A percentile compares a stretch with the other conserved stretches of the same genome.
These are phyloP conservation scores for Neoseiulus cucumeris DNA, from an alignment of 1,140 invertebrate genomes.

Conservation along the genomic window DNA sequence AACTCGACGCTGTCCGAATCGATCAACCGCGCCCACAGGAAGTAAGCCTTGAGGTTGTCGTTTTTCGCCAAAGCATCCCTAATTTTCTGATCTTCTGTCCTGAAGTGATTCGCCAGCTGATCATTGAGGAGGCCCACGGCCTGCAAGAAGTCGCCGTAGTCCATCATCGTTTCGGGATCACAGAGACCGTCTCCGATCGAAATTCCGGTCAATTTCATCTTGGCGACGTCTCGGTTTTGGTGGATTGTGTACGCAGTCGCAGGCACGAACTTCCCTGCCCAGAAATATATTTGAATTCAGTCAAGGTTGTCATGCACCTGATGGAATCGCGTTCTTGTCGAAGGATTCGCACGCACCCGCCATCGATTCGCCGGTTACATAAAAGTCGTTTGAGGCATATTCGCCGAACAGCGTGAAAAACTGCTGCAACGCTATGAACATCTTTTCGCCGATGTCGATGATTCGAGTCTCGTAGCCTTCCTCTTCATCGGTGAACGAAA, in stretches of 20 bases:
- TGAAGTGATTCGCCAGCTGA: not conserved
- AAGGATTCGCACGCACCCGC: conserved; percentile 21
- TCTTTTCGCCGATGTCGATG: conserved; percentile 30
- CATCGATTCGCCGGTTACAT: conserved; percentile 28
- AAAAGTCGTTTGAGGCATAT: conserved; percentile 26
- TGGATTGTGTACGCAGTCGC: not conserved
- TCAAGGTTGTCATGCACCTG: too few species aligned
- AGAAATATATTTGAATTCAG: too few species aligned
- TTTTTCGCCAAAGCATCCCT: too few species aligned
- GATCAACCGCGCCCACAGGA: too few species aligned
- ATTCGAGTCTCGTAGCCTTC: conserved; percentile 24
- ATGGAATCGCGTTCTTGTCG: too few species aligned
- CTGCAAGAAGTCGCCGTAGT: not conserved
- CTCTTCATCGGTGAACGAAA: conserved; percentile 17
- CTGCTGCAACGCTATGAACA: conserved; percentile 29
- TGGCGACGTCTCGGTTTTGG: not conserved
- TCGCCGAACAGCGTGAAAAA: conserved; percentile 29
- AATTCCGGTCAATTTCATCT: not conserved
- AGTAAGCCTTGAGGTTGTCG: too few species aligned
- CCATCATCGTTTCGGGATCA: not conserved
- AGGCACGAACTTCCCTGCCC: conserved; percentile 10
- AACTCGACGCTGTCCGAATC: too few species aligned
- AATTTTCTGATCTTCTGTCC: conserved; percentile 23
- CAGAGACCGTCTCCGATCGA: not conserved
- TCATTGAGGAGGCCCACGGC: not conserved